Evolutionary conservation across 2,797 vertebrate species (phyloP), one percentile per base, ranked within the genome.

Genomic region (Mus spretus): DNA sequence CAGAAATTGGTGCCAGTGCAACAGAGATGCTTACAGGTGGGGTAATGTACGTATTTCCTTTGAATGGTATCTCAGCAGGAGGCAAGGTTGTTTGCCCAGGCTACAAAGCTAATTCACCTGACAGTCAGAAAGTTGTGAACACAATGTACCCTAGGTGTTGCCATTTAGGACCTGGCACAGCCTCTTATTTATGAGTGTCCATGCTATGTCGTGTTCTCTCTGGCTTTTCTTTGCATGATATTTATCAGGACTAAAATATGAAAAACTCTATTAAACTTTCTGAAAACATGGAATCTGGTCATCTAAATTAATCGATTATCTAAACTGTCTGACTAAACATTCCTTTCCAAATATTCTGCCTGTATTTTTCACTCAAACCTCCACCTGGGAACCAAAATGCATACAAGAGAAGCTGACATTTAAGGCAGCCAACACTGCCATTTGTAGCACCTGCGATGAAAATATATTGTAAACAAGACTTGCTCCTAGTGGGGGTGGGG

Each of bases 221-320:
- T 79, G 8, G 13, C 24, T 63, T 34, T 44, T 57, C 28, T 13
- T 47, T 24, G 17, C 14, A 85, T 24, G 20, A 55, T 53, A 61
- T 55, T 31, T 93, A 83, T 82, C 59, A 78, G 37, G 74, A 94
- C 70, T 86, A 87, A 93, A 91, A 93, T 61, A 24, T 19, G 1
- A 3, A 77, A 12, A 26, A 65, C 24, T 90, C 59, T 61, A 84
- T 50, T 83, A 91, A 91, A 11, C 2, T 1, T 74, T 24, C 14
- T 77, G 6, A 26, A 79, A 17, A 37, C 77, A 89, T 22, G 82
- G 59, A 40, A 82, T 22, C 3, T 31, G 53, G 5, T 88, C 44
- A 40, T 37, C 26, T 78, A 74, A 80, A 83, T n/a, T 37, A 14
- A 6, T 77, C 37, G 57, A 86, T 72, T 34, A 40, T 17, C 75